Evolutionary conservation across 2,888 invertebrate genomes (phyloP), one percentile per base, ranked within the genome.

Genomic region (Yponomeuta sedellus): DNA sequence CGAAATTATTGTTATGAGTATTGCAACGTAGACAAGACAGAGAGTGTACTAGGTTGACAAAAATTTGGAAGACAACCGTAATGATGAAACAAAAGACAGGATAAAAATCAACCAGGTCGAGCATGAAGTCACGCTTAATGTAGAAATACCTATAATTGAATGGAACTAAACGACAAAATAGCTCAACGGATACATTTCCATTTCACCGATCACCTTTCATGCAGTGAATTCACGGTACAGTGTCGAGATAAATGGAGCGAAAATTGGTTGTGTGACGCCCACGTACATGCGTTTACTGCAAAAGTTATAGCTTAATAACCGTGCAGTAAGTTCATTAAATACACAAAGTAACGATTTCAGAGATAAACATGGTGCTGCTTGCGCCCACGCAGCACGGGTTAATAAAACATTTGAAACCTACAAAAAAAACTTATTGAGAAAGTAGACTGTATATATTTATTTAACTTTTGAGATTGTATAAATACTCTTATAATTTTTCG

Each of bases 231-330:
- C 61, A 61, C 20, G 20, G 44, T 63, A 44, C 19, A 12, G 63
- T 52, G 65, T 67, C 71, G 70, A 77, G 75, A 75, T 79, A 80
- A 77, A 81, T 79, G 77, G 77, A 80, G 75, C 81, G 78, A 77
- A 81, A 79, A 81, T 78, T 79, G 81, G 76, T 70, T 73, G 75
- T 73, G 75, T 10, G 72, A 76, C 78, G 74, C 81, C 81, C 74
- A 82, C 79, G 69, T 64, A 67, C 67, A 58, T 34, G 66, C 66
- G 71, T 82, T 81, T 78, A 81, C 74, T 76, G 75, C 73, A 71
- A 69, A 76, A 75, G 74, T 79, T 77, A 79, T 78, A 75, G 78
- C 74, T 77, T 77, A 78, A 79, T 77, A 69, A 67, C 68, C 66
- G 69, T 39, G 69, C 69, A 66, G 75, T 67, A 77, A 77, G 71